A percentile compares a stretch with the other conserved stretches of the same genome.
phyloP scores from a whole-genome alignment of 1,140 invertebrate genomes.

The Trichogramma pretiosum region DNA sequence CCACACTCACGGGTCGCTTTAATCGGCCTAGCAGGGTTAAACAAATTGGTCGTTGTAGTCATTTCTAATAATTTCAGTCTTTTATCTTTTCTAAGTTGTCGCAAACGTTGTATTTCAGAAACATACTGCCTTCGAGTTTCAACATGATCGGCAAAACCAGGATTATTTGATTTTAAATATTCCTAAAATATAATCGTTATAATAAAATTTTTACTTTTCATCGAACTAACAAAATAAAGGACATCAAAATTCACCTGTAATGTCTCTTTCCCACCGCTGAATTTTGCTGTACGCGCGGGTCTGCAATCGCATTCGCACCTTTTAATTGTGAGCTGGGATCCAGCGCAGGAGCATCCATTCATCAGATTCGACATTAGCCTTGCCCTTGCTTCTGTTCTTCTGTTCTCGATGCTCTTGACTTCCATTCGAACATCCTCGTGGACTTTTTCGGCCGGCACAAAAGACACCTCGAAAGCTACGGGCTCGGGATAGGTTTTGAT shows the following conservation, averaged over 20 bases:
- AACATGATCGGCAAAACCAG: slow-evolving; percentile 38
- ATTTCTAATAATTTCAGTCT: slow-evolving; percentile 35
- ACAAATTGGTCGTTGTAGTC: slow-evolving; percentile 25
- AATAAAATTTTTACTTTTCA: neutral
- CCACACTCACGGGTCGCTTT: slow-evolving; percentile 29
- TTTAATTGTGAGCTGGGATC: neutral
- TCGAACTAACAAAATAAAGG: neutral
- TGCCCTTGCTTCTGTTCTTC: too few relatives aligned
- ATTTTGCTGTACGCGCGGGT: neutral
- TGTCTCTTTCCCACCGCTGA: slow-evolving; percentile 20
- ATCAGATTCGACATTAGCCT: too few relatives aligned
- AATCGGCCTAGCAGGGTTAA: slow-evolving; percentile 22
- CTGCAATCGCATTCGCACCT: neutral
- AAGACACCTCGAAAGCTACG: slow-evolving; percentile 40
- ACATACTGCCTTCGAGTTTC: slow-evolving; percentile 40
- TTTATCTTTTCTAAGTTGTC: slow-evolving; percentile 37
- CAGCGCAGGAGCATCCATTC: slow-evolving; percentile 1
- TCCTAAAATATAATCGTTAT: slow-evolving; percentile 26
- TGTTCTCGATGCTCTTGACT: slow-evolving; percentile 1
- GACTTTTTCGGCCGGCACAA: slow-evolving; percentile 10
- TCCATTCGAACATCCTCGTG: neutral
- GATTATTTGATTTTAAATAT: slow-evolving; percentile 38
- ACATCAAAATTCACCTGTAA: slow-evolving; percentile 25
- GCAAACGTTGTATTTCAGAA: slow-evolving; percentile 36
- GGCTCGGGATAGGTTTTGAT: slow-evolving; percentile 32